These are phyloP conservation scores for Anoplolepis gracilipes DNA, from an alignment of 1,140 invertebrate genomes.

Conservation along the genomic window DNA sequence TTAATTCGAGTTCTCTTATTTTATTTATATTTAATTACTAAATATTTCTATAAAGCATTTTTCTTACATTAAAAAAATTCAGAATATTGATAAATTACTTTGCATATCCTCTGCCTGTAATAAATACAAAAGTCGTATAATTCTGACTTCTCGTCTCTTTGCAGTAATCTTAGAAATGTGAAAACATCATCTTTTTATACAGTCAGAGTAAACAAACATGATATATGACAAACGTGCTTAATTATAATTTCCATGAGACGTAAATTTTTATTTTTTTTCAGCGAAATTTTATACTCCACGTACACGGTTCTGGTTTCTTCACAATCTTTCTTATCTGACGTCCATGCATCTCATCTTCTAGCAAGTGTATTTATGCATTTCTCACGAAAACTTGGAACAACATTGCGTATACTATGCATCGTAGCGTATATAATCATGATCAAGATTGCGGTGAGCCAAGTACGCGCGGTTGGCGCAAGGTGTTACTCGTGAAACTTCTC, in stretches of 20 bases:
- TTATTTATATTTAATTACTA: neutral
- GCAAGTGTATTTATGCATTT: neutral
- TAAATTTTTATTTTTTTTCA: no score
- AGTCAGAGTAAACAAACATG: neutral
- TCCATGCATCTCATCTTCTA: neutral
- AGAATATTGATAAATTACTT: neutral
- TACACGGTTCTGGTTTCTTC: neutral
- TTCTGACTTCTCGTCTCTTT: neutral
- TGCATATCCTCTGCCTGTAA: neutral
- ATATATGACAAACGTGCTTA: neutral
- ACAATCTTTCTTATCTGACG: constrained; percentile 14
- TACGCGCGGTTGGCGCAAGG: constrained; percentile 27
- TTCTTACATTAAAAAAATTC: constrained; percentile 18
- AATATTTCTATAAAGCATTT: constrained; percentile 22
- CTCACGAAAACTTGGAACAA: neutral
- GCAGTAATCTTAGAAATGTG: neutral
- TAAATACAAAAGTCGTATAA: neutral
- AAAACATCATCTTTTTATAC: neutral
- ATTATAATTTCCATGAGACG: neutral
- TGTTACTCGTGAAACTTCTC: constrained; percentile 44
- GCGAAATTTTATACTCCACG: neutral
- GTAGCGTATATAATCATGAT: constrained; percentile 29
- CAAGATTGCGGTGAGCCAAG: constrained; percentile 31
- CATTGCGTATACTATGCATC: neutral
- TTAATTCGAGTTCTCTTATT: neutral